Conservation (phyloP, 2,888 invertebrate species). For the Tholera decimalis region DNA sequence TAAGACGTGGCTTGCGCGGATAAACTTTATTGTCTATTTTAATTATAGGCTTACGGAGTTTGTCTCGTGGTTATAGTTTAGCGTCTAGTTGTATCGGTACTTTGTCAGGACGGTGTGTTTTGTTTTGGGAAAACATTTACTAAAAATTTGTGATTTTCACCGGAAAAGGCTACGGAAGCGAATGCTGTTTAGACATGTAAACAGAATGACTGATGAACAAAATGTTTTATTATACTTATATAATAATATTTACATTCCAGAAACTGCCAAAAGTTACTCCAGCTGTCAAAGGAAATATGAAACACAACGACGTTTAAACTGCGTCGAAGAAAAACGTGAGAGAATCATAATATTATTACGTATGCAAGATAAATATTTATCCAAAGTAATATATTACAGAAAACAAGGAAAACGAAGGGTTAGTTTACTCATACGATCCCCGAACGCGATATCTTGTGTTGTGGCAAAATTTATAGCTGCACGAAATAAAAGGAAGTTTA, state of each 20-base stretch:
- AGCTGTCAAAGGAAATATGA: background rate
- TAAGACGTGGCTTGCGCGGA: conserved; percentile 70
- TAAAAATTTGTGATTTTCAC: background rate
- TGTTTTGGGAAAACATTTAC: conserved; percentile 6
- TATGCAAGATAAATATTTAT: conserved; percentile 61
- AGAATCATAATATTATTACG: conserved; percentile 53
- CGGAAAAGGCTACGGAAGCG: background rate
- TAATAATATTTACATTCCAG: conserved; percentile 1
- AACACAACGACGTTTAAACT: conserved; percentile 22
- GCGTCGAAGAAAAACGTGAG: conserved; percentile 20
- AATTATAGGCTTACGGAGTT: conserved; percentile 66
- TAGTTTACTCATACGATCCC: conserved; percentile 66
- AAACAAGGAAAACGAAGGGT: conserved; percentile 69
- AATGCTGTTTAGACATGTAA: background rate
- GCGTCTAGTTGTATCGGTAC: conserved; percentile 9
- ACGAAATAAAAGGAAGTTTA: conserved; percentile 79
- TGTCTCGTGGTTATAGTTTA: conserved; percentile 36
- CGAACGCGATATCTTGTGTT: conserved; percentile 70
- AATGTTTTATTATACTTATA: background rate
- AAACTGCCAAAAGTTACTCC: background rate
- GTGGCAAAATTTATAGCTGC: conserved; percentile 78
- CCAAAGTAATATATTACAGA: conserved; percentile 65
- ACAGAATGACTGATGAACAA: background rate
- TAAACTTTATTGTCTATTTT: conserved; percentile 76
- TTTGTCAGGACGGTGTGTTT: conserved; percentile 16